A percentile compares a stretch with the other conserved stretches of the same genome.
Conservation (phyloP, 1,140 invertebrate genomes). For the Cotesia chilonis region DNA sequence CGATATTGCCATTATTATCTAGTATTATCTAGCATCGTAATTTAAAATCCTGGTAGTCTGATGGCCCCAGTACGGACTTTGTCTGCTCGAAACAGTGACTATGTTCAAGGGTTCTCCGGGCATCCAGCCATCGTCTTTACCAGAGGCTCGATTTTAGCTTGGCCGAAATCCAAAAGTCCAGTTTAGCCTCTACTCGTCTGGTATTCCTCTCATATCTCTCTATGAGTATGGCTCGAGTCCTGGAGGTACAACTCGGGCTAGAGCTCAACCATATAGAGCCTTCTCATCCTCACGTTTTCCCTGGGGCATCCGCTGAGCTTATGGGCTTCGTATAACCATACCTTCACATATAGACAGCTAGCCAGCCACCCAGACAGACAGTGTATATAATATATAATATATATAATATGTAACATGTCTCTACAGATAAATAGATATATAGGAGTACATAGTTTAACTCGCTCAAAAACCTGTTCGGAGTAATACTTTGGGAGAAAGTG, state of each 20-base stretch:
- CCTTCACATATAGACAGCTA: too few relatives aligned
- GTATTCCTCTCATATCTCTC: neutral
- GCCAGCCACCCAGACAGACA: neutral
- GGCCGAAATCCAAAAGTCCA: constrained; percentile 28
- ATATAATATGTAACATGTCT: too few relatives aligned
- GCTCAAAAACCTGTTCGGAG: constrained; percentile 10
- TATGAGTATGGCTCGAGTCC: neutral
- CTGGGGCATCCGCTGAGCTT: constrained; percentile 21
- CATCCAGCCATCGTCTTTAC: constrained; percentile 4
- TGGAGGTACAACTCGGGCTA: too few relatives aligned
- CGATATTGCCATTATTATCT: neutral
- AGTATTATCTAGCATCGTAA: constrained; percentile 5
- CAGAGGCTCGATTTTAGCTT: constrained; percentile 28
- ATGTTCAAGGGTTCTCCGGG: constrained; percentile 16
- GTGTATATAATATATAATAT: neutral
- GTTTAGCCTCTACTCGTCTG: constrained; percentile 14
- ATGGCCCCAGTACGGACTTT: neutral
- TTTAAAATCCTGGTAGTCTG: constrained; percentile 16
- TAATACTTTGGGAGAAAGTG: constrained; percentile 4
- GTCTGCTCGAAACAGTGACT: neutral
- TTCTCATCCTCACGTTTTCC: constrained; percentile 31
- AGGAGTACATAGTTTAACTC: constrained; percentile 17
- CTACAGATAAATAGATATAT: constrained; percentile 10
- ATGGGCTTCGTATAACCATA: constrained; percentile 26
- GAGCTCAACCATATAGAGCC: neutral